Evolutionary conservation across 2,797 vertebrate species (phyloP).

Genomic region (Thamnophis elegans): DNA sequence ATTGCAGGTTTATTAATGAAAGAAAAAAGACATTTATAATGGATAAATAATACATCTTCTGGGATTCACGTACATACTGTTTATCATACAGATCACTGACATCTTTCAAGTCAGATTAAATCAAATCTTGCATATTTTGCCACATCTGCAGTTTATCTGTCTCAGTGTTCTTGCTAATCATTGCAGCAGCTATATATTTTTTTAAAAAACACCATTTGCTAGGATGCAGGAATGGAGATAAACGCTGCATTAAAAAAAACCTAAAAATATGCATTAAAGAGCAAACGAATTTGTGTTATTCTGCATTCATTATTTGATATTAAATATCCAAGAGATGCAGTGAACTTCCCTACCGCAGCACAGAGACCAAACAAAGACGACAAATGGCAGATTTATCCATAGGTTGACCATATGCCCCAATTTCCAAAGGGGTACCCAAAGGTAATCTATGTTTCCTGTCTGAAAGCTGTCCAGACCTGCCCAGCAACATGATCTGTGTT

Average conservation of each 20-base stretch:
- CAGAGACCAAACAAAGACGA: not conserved
- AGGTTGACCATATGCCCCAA: not conserved
- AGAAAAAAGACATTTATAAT: slow-evolving; percentile 69
- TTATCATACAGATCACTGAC: slow-evolving; percentile 72
- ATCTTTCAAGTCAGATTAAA: slow-evolving; percentile 72
- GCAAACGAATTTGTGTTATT: not conserved
- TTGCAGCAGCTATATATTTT: slow-evolving; percentile 26
- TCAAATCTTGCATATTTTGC: slow-evolving; percentile 67
- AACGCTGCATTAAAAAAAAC: not conserved
- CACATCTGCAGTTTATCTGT: slow-evolving; percentile 68
- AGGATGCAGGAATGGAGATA: not conserved
- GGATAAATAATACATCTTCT: slow-evolving; percentile 77
- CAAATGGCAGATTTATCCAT: not conserved
- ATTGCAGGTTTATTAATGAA: slow-evolving; percentile 74
- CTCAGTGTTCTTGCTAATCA: slow-evolving; percentile 62
- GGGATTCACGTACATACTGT: slow-evolving; percentile 60
- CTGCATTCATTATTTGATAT: not conserved
- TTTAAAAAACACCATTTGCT: not conserved
- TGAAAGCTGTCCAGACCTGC: not conserved
- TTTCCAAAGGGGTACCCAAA: not conserved
- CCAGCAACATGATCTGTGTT: not conserved
- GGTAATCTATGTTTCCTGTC: not conserved
- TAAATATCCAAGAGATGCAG: not conserved
- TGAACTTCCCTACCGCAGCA: not conserved
- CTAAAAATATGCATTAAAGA: slow-evolving; percentile 5